These are phyloP conservation scores for Sciurus carolinensis DNA, from an alignment of 2,797 vertebrate genomes.

Conservation along the genomic window DNA sequence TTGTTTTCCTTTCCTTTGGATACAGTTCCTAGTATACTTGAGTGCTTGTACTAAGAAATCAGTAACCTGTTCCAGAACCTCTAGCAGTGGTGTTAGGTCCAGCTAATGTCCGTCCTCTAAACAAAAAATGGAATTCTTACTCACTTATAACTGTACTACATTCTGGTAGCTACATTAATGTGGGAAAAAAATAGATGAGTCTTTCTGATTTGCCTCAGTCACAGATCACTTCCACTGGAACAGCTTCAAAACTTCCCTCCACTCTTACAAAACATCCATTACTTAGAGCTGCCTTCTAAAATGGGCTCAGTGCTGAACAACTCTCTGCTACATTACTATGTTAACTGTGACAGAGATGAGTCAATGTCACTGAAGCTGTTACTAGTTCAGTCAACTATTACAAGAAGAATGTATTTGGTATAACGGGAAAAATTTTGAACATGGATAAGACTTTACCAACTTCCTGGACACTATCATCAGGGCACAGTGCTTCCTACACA, in stretches of 20 bases:
- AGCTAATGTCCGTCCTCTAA: constrained; percentile 85
- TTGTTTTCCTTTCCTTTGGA: background rate
- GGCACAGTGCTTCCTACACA: constrained; percentile 86
- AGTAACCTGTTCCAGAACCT: constrained; percentile 50
- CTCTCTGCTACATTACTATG: constrained; percentile 94
- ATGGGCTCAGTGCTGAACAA: constrained; percentile 96
- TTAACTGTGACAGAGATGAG: constrained; percentile 95
- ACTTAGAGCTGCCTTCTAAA: constrained; percentile 96
- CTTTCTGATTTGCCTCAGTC: background rate
- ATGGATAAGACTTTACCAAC: too few relatives aligned
- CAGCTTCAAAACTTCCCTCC: constrained; percentile 93
- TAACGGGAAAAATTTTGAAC: too few relatives aligned
- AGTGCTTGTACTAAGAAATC: constrained; percentile 84
- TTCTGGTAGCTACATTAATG: constrained; percentile 25
- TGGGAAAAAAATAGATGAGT: background rate
- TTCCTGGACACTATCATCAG: too few relatives aligned
- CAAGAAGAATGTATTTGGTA: constrained; percentile 90
- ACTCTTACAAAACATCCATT: constrained; percentile 94
- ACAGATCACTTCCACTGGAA: constrained; percentile 90
- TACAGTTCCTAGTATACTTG: background rate
- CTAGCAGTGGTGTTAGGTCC: constrained; percentile 80
- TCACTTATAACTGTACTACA: constrained; percentile 88
- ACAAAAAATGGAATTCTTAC: constrained; percentile 92
- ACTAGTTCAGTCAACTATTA: constrained; percentile 92
- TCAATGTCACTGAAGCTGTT: constrained; percentile 94